phyloP scores from a whole-genome alignment of 2,797 vertebrate genomes.

The Catamblyrhynchus diadema region DNA sequence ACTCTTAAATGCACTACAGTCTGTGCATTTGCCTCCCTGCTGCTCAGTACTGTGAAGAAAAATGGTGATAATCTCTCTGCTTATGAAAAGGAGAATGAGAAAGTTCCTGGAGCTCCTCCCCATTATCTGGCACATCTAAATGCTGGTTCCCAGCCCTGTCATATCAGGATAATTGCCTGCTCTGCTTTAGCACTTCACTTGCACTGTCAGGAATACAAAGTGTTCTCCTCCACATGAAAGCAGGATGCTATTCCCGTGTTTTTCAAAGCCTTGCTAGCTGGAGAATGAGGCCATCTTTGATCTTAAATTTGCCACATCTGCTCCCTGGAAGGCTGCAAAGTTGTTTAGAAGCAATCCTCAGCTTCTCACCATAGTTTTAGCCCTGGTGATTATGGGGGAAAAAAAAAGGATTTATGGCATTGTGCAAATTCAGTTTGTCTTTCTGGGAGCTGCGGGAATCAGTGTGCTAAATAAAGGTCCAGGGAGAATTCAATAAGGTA shows the following conservation, averaged over 20 bases:
- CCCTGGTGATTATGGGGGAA: background rate
- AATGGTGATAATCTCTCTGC: constrained; percentile 13
- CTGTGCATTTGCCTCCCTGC: background rate
- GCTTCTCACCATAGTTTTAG: background rate
- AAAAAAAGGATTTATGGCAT: background rate
- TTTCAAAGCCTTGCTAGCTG: constrained; percentile 22
- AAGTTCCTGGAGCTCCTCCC: constrained; percentile 32
- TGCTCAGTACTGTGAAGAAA: background rate
- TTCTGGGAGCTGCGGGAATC: background rate
- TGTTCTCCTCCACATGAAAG: constrained; percentile 22
- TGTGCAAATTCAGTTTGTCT: background rate
- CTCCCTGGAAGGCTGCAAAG: background rate
- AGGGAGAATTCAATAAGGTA: background rate
- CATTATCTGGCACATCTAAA: constrained; percentile 1
- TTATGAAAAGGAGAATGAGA: constrained; percentile 23
- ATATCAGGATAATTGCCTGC: constrained; percentile 18
- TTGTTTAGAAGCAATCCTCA: background rate
- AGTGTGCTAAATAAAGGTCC: background rate
- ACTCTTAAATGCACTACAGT: background rate
- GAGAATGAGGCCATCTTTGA: constrained; percentile 44
- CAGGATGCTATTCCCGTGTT: background rate
- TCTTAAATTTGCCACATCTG: constrained; percentile 20
- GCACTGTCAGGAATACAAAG: constrained; percentile 48
- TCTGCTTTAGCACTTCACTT: constrained; percentile 13
- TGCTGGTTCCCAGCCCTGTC: background rate